Conservation (phyloP, 2,888 invertebrate genomes). For the Ryuthela nishihirai region DNA sequence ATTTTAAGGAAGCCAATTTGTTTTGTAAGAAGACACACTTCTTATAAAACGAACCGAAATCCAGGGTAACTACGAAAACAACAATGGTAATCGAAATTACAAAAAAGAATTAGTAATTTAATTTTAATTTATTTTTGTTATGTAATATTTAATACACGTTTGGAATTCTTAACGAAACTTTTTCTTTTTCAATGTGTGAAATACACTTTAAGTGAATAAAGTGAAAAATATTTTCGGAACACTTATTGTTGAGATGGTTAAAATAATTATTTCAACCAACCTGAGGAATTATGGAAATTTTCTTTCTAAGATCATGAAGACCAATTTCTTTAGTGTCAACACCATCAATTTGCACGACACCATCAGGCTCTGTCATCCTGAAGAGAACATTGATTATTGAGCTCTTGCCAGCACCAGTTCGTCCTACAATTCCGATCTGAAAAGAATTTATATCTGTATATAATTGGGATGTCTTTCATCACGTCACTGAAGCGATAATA, state of each 20-base stretch:
- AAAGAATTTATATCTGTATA: constrained; percentile 49
- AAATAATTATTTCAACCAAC: constrained; percentile 18
- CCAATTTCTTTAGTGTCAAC: constrained; percentile 51
- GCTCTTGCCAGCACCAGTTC: constrained; percentile 56
- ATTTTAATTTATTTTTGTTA: no score
- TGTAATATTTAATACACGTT: no score
- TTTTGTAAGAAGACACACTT: no score
- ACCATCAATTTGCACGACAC: constrained; percentile 52
- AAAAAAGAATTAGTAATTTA: no score
- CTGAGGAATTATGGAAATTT: constrained; percentile 87
- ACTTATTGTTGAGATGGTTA: background rate
- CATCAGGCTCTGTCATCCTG: constrained; percentile 52
- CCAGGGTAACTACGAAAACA: no score
- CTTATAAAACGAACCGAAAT: no score
- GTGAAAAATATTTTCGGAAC: background rate
- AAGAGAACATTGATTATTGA: constrained; percentile 54
- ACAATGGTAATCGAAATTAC: no score
- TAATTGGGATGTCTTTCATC: constrained; percentile 48
- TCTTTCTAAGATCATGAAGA: constrained; percentile 66
- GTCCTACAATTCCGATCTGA: constrained; percentile 66
- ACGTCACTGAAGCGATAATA: no score
- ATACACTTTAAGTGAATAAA: background rate
- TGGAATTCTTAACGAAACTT: no score
- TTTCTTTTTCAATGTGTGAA: no score
- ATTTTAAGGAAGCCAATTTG: no score